These are phyloP conservation scores for Intellagama lesueurii DNA, from an alignment of 2,797 vertebrate species.

Conservation along the genomic window DNA sequence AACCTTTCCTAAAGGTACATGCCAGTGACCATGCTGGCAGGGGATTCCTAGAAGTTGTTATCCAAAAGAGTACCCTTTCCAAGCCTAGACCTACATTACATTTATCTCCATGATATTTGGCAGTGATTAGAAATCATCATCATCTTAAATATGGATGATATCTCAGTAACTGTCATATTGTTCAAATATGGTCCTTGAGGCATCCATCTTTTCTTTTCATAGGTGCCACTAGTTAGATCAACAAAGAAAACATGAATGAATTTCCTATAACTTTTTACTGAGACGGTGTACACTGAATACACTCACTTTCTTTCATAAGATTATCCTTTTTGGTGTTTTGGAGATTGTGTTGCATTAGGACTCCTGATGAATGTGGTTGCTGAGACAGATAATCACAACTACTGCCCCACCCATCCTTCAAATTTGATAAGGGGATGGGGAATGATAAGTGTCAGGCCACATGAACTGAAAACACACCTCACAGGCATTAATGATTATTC, in stretches of 20 bases:
- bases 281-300: background rate
- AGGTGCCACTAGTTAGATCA: background rate
- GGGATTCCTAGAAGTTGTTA: too few relatives aligned
- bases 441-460: background rate
- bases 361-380: background rate
- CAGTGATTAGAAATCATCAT: too few relatives aligned
- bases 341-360: background rate
- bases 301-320: background rate
- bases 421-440: background rate
- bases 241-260: background rate
- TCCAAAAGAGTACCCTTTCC: too few relatives aligned
- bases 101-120: background rate
- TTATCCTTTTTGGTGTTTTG: background rate
- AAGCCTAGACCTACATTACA: too few relatives aligned
- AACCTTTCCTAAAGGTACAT: too few relatives aligned
- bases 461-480: background rate
- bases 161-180: too few relatives aligned
- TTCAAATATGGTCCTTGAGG: too few relatives aligned
- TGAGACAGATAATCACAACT: background rate
- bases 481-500: background rate
- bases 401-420: background rate
- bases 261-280: background rate
- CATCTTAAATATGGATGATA: too few relatives aligned
- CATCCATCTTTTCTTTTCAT: too few relatives aligned
- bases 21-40: too few relatives aligned